Conservation (phyloP, 1,140 invertebrate species). For the Lepidurus couesii region DNA sequence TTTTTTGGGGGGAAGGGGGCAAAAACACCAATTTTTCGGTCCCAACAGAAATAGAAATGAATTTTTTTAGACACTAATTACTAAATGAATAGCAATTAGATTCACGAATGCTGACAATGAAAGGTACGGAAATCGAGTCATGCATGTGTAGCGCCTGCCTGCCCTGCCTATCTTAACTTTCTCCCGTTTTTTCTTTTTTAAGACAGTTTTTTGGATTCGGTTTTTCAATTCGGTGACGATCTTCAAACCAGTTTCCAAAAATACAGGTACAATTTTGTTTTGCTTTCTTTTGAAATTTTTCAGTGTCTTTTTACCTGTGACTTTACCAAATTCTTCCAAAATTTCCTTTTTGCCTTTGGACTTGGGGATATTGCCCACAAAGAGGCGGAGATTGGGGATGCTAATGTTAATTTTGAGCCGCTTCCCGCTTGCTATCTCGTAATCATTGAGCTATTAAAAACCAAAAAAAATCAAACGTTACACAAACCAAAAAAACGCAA, state of each 20-base stretch:
- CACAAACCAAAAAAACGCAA: background rate
- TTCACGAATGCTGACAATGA: background rate
- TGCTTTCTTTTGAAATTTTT: no score
- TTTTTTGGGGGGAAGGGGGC: background rate
- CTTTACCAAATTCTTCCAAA: slow-evolving; percentile 99
- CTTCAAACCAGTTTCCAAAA: background rate
- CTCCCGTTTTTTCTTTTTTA: background rate
- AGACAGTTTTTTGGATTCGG: background rate
- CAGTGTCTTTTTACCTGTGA: slow-evolving; percentile 77
- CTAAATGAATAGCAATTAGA: background rate
- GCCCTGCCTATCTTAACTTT: background rate
- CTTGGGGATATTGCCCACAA: slow-evolving; percentile 99
- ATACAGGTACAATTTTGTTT: background rate
- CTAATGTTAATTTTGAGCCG: slow-evolving; percentile 99
- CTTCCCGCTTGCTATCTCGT: slow-evolving; percentile 99
- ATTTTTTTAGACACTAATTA: no score
- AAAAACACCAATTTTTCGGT: background rate
- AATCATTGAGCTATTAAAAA: slow-evolving; percentile 89
- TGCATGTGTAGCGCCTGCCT: slow-evolving; percentile 20
- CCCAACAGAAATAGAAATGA: background rate
- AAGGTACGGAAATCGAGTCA: background rate
- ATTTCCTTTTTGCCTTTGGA: slow-evolving; percentile 99
- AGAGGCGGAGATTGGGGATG: slow-evolving; percentile 99
- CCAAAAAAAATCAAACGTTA: slow-evolving; percentile 4
- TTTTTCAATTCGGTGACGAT: background rate